Base-by-base conservation (phyloP, 2,888 invertebrate genomes). In the Apotomis capreana region DNA sequence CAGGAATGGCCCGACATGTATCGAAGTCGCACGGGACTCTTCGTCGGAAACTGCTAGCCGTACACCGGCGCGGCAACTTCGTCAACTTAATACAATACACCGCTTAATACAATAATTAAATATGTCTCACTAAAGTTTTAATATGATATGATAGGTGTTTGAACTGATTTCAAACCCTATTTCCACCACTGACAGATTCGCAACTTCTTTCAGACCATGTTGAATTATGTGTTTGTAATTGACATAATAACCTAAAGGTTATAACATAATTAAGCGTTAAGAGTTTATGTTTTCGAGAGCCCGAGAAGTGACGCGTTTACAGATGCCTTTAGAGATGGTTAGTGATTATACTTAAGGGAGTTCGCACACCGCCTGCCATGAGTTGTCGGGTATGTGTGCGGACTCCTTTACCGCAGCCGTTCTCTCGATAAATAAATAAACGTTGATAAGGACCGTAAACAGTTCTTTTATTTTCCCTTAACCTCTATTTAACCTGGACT, bases 251-350 rank as follows among this genome's bases (percentile, higher is more conserved):
- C 26, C 26, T 44, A 8, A 44, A 44, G 5, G 44, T 26, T 26
- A 26, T 26, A 44, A 44, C 5, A 44, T 44, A 49, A 49, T 9
- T 49, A 49, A 57, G 46, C 44, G 55, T 36, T 63, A 63, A 49
- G 51, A 58, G 44, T 59, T 64, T 70, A 64, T 51, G 57, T 58
- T 57, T 49, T 40, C 26, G 58, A 67, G 36, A 58, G 49, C 62
- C 15, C 15, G 8, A 49, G 49, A 60, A 15, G 49, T 62, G 57
- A 67, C 61, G 49, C 55, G 40, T 61, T 54, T 52, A 69, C 65
- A 70, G 61, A 79, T 83, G 85, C 86, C 85, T 88, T 88, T 87
- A 83, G 83, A 77, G 76, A 86, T 83, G 85, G 86, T 88, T 87
- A 87, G 88, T 88, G 87, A 87, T 57, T 40, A 52, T 51, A 54